phyloP scores from a whole-genome alignment of 2,888 invertebrate species.

The Helobdella robusta region DNA sequence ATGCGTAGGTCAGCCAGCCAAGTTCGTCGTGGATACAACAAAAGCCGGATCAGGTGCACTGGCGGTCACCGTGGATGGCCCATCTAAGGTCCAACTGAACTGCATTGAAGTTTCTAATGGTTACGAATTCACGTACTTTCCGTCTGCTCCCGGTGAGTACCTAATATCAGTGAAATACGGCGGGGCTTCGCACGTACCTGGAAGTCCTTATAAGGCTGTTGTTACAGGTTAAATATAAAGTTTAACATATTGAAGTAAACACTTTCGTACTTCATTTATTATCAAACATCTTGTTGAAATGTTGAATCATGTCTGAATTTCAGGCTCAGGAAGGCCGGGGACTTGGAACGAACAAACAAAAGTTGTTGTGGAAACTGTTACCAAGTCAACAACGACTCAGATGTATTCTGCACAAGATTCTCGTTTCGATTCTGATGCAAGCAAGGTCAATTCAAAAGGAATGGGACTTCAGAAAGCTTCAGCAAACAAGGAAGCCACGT shows the following conservation, averaged over 20 bases:
- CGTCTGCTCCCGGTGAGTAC: conserved; percentile 86
- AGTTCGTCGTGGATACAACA: conserved; percentile 86
- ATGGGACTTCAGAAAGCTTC: conserved; percentile 92
- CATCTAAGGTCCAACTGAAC: conserved; percentile 81
- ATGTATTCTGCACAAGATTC: conserved; percentile 56
- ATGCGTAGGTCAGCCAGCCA: conserved; percentile 72
- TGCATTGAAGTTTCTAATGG: conserved; percentile 94
- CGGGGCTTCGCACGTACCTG: conserved; percentile 79
- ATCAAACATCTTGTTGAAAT: background rate
- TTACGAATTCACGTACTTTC: conserved; percentile 92
- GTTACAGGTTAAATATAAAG: no score
- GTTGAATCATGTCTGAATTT: conserved; percentile 6
- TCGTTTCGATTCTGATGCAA: conserved; percentile 84
- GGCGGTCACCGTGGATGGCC: conserved; percentile 86
- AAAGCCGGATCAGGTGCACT: conserved; percentile 86
- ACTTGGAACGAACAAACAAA: conserved; percentile 67
- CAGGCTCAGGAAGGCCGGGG: conserved; percentile 44
- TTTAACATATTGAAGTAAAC: no score
- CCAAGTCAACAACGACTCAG: conserved; percentile 44
- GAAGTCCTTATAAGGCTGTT: conserved; percentile 80
- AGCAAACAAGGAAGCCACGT: conserved; percentile 80
- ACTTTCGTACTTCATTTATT: no score
- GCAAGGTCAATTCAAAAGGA: conserved; percentile 80
- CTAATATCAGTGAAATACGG: conserved; percentile 92
- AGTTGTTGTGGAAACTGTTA: conserved; percentile 82